These are phyloP conservation scores for Steatornis caripensis DNA, from an alignment of 2,113 vertebrate genomes.

Conservation along the genomic window DNA sequence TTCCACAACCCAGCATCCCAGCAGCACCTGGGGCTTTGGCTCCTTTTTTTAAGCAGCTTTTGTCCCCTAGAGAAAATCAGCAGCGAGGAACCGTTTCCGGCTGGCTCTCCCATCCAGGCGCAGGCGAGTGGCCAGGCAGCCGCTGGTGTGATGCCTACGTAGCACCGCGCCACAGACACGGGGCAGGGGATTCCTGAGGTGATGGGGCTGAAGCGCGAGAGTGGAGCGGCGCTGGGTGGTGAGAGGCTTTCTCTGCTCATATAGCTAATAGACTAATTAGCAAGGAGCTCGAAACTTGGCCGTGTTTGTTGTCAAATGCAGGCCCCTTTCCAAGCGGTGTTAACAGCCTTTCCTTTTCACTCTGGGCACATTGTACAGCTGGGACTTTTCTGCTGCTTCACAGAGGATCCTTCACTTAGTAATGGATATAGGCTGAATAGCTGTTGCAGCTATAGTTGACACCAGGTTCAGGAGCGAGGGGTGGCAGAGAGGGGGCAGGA, in stretches of 20 bases:
- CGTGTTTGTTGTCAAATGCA: constrained; percentile 46
- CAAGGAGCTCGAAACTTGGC: constrained; percentile 34
- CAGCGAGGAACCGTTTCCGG: not conserved
- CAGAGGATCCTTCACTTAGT: constrained; percentile 32
- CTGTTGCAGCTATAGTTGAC: constrained; percentile 18
- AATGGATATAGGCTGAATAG: constrained; percentile 41
- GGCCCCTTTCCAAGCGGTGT: constrained; percentile 49
- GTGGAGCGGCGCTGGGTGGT: not conserved
- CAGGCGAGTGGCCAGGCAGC: constrained; percentile 20
- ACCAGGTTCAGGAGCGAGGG: not conserved
- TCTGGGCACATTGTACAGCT: not conserved
- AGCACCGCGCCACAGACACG: constrained; percentile 5
- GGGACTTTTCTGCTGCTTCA: constrained; percentile 13
- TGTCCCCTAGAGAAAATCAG: not conserved
- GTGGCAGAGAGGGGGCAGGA: not conserved
- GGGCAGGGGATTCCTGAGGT: constrained; percentile 35
- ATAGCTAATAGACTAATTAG: constrained; percentile 57
- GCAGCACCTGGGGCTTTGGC: constrained; percentile 6
- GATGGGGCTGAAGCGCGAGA: not conserved
- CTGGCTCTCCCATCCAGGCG: not conserved
- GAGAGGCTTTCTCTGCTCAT: constrained; percentile 30
- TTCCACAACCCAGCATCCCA: not conserved
- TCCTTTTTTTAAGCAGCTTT: not conserved
- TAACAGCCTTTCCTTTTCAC: constrained; percentile 50
- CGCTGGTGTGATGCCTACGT: constrained; percentile 56